phyloP scores from a whole-genome alignment of 2,888 invertebrate genomes.

The Polylopha cassiicola region DNA sequence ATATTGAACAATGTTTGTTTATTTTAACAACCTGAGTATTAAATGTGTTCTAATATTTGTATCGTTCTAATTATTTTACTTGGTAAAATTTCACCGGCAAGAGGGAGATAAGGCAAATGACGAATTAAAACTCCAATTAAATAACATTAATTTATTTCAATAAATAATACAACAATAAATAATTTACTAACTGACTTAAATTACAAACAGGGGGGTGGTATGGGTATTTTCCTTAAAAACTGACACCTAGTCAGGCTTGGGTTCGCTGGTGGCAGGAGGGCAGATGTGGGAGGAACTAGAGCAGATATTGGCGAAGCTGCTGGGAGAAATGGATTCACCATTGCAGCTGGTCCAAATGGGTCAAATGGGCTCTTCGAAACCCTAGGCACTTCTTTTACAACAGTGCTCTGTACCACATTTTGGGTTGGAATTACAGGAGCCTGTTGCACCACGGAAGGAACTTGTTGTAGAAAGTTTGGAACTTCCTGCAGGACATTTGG shows the following conservation, averaged over 20 bases:
- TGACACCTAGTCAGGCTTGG: conserved; percentile 40
- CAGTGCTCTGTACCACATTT: too few species aligned
- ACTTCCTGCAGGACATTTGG: too few species aligned
- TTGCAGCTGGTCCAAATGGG: conserved; percentile 21
- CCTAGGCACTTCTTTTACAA: neutral
- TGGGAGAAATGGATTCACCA: conserved; percentile 41
- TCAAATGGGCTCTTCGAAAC: conserved; percentile 5
- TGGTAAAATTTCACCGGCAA: too few species aligned
- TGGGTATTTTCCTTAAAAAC: conserved; percentile 50
- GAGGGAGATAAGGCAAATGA: too few species aligned
- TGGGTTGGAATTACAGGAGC: too few species aligned
- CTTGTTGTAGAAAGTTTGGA: too few species aligned
- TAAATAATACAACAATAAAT: conserved; percentile 8
- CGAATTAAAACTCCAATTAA: too few species aligned
- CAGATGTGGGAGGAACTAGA: conserved; percentile 32
- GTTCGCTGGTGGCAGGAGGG: conserved; percentile 35
- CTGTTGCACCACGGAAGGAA: too few species aligned
- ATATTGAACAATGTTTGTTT: too few species aligned
- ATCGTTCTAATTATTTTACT: too few species aligned
- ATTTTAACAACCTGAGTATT: too few species aligned
- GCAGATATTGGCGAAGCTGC: conserved; percentile 44
- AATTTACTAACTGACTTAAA: conserved; percentile 7
- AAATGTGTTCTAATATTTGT: too few species aligned
- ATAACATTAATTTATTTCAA: neutral
- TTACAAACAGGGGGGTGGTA: conserved; percentile 46